Conservation (phyloP, 2,888 invertebrate genomes). For the Ceriagrion tenellum region DNA sequence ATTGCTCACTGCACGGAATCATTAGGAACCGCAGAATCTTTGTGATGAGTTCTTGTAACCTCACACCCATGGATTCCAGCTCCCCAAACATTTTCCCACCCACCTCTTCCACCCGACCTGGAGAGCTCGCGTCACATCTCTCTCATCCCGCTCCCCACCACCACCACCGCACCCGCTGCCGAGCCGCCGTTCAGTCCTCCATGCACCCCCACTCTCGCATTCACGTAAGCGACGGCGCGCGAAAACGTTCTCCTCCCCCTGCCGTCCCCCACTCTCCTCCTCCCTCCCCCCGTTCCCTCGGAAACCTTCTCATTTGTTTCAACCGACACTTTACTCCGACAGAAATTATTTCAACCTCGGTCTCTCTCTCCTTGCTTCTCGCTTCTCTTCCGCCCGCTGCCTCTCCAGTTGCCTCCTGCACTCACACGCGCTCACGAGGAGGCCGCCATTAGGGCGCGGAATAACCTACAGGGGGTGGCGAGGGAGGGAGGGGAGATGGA, state of each 20-base stretch:
- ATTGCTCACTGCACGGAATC: conserved; percentile 66
- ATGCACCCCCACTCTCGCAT: background rate
- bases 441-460: conserved; percentile 28
- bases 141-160: background rate
- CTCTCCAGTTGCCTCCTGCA: conserved; percentile 25
- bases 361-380: background rate
- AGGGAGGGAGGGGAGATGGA: background rate
- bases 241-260: background rate
- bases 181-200: background rate
- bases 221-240: background rate
- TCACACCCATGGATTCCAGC: conserved; percentile 12
- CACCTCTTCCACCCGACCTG: background rate
- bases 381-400: background rate
- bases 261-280: background rate
- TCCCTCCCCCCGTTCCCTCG: background rate
- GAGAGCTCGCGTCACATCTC: background rate
- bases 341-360: conserved; percentile 58
- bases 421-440: background rate
- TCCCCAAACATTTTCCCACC: no score
- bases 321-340: conserved; percentile 54
- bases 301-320: conserved; percentile 53
- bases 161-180: background rate
- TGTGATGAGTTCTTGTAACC: conserved; percentile 35
- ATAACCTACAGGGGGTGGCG: conserved; percentile 53
- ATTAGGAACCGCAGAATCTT: conserved; percentile 64